phyloP scores from a whole-genome alignment of 1,140 invertebrate genomes.

The Drosophila elegans region DNA sequence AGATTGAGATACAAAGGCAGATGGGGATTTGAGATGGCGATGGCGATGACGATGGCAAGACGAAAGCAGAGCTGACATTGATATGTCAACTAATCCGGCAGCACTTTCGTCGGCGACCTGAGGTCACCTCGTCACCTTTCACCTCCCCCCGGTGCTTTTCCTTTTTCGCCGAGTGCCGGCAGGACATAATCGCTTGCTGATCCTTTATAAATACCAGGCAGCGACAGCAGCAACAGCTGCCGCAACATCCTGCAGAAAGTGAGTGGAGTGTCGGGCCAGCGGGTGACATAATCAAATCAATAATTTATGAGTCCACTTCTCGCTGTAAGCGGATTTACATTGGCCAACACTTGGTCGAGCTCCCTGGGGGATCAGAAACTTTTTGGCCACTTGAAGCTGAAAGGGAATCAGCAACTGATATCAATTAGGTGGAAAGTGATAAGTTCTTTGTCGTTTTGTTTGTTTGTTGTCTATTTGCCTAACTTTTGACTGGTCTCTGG shows the following conservation, averaged over 20 bases:
- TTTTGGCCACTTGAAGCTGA: slow-evolving; percentile 43
- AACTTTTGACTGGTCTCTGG: slow-evolving; percentile 56
- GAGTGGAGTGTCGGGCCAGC: slow-evolving; percentile 16
- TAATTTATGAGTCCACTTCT: slow-evolving; percentile 81
- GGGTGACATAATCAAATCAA: slow-evolving; percentile 82
- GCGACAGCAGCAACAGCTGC: slow-evolving; percentile 45
- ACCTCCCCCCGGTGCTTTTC: neutral
- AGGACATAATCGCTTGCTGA: slow-evolving; percentile 79
- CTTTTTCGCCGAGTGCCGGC: slow-evolving; percentile 53
- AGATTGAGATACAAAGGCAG: slow-evolving; percentile 27
- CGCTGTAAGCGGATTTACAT: slow-evolving; percentile 77
- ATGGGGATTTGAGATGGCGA: slow-evolving; percentile 14
- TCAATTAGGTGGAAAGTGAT: slow-evolving; percentile 79
- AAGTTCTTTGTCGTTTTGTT: slow-evolving; percentile 67
- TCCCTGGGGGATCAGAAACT: slow-evolving; percentile 41
- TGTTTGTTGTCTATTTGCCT: slow-evolving; percentile 52
- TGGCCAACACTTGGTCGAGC: slow-evolving; percentile 60
- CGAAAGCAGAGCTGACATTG: slow-evolving; percentile 24
- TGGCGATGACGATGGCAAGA: slow-evolving; percentile 4
- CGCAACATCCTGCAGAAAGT: slow-evolving; percentile 26
- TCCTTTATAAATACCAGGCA: slow-evolving; percentile 77
- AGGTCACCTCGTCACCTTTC: slow-evolving; percentile 5
- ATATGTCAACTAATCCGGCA: slow-evolving; percentile 68
- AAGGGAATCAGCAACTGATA: slow-evolving; percentile 72
- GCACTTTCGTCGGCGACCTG: slow-evolving; percentile 58